Base-by-base conservation (phyloP, 2,888 invertebrate species). In the Euproctis similis region DNA sequence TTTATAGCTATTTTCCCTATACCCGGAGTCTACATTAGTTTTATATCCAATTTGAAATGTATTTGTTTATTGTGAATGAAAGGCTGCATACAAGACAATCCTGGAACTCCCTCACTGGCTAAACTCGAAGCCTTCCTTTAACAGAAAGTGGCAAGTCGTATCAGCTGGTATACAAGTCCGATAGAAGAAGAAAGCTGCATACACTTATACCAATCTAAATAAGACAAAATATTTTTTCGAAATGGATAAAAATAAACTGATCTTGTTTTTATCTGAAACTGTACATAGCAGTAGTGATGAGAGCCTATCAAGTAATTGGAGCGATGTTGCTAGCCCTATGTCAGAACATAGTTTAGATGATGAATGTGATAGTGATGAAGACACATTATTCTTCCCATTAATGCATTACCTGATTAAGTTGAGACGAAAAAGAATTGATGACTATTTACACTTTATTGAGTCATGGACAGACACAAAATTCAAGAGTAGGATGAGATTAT, bases 391-490 rank as follows among this genome's bases (percentile, higher is more conserved):
- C 40, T 70, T 73, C 39, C 71, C 73, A 8, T 28, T 72, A 3
- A 72, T 73, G 72, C 71, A 66, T 25, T 66, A 69, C 52, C 46
- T 71, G 38, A 50, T 69, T 30, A 55, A 68, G 36, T 39, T 60
- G 19, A 49, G 58, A 39, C 48, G 64, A 33, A 64, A 60, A 45
- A 52, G 73, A 30, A 61, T 70, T 4, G 70, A 74, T 36, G 73
- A 74, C 37, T 74, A 71, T 38, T 56, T 71, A 25, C 65, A 71
- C 25, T 68, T 69, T 17, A 58, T 74, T 8, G 72, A 73, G 24
- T 71, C 73, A 8, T 74, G 72, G 72, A 61, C 60, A 3, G 70
- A 71, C 36, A 31, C 49, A 2, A 70, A 73, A 43, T 74, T 74
- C 34, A 70, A 68, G 55, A 70, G 59, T 38, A 58, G 65, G 6